phyloP scores from a whole-genome alignment of 2,113 vertebrate genomes.

The Smithornis capensis region DNA sequence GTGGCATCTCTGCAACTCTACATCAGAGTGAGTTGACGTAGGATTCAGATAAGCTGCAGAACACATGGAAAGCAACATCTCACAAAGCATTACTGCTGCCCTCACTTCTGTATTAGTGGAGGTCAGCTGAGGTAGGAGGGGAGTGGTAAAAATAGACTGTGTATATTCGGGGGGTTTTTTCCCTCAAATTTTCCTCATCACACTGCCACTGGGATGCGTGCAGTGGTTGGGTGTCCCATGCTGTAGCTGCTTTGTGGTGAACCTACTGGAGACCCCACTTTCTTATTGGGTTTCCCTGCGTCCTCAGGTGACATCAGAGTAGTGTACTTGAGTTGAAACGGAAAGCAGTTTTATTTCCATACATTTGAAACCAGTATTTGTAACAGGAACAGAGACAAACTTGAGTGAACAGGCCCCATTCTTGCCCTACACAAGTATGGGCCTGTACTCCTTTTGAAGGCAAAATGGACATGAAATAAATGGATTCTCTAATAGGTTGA shows the following conservation, averaged over 20 bases:
- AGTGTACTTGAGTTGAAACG: not conserved
- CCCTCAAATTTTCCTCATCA: not conserved
- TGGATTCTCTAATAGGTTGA: not conserved
- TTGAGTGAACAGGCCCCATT: not conserved
- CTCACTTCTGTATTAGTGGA: not conserved
- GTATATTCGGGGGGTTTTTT: not conserved
- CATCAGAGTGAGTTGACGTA: not conserved
- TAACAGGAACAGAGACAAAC: not conserved
- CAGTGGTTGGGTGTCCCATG: not conserved
- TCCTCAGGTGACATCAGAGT: not conserved
- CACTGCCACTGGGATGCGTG: not conserved
- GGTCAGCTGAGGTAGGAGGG: not conserved
- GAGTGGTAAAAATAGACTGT: not conserved
- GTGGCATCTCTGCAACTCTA: not conserved
- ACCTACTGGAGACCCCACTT: not conserved
- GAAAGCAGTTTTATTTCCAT: not conserved
- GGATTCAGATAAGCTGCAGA: not conserved
- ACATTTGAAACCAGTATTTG: not conserved
- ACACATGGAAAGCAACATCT: not conserved
- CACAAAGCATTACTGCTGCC: not conserved
- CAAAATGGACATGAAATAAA: not conserved
- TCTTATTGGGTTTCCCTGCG: fast-evolving
- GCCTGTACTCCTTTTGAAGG: not conserved
- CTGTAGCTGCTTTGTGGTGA: not conserved
- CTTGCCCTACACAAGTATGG: not conserved